Evolutionary conservation across 2,888 invertebrate species (phyloP).

Genomic region (Campoletis raptor): DNA sequence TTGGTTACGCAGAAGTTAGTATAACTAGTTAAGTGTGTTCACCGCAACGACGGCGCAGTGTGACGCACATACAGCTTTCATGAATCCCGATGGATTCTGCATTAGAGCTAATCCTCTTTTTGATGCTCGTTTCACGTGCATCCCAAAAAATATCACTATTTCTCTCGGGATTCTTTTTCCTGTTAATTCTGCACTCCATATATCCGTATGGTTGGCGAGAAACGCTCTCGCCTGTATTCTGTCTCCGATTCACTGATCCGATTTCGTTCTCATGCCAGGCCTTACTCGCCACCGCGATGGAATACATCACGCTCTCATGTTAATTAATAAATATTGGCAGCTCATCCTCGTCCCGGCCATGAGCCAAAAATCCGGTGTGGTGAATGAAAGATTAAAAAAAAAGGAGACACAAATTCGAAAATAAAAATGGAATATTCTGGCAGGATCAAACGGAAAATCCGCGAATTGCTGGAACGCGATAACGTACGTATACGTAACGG

Average conservation of each 20-base stretch:
- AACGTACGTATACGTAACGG: neutral
- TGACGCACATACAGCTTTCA: conserved; percentile 16
- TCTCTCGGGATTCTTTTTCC: conserved; percentile 4
- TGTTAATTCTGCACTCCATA: conserved; percentile 18
- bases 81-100: conserved; percentile 41
- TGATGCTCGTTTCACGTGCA: conserved; percentile 41
- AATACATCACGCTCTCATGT: conserved; percentile 57
- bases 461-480: neutral
- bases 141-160: conserved; percentile 38
- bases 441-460: conserved; percentile 38
- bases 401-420: neutral
- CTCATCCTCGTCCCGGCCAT: conserved; percentile 46
- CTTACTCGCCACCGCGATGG: conserved; percentile 26
- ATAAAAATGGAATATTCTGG: conserved; percentile 24
- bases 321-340: conserved; percentile 70
- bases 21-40: neutral
- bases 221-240: conserved; percentile 23
- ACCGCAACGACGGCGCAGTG: neutral
- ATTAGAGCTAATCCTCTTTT: conserved; percentile 63
- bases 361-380: conserved; percentile 54
- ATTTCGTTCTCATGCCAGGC: conserved; percentile 53
- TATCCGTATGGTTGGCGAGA: conserved; percentile 27
- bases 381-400: conserved; percentile 26
- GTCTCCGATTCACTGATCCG: conserved; percentile 62
- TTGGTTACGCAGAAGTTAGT: neutral